Base-by-base conservation (phyloP, 64 coral and sea anemone genomes). In the Porites lutea region DNA sequence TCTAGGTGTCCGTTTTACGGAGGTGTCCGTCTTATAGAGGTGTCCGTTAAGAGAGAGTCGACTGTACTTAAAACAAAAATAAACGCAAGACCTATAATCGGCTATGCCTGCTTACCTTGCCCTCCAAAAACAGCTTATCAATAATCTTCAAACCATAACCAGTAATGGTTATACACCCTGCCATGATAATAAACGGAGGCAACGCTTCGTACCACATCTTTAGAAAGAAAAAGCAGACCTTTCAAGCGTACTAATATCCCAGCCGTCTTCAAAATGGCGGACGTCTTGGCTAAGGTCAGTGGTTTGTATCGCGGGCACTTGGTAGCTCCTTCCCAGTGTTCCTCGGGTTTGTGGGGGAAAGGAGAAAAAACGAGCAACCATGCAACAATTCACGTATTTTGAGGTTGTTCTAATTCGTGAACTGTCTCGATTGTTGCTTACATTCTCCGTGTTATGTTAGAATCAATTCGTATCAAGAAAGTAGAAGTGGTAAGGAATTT, bases 141-240 rank as follows among this genome's bases (percentile, higher is more conserved):
- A 91, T n/a, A 18, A 80, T 14, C 66, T 95, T 95, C 74, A 95
- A 54, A 18, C 88, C 94, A 87, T 79, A 52, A 46, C 94, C 94
- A 82, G 94, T 91, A 19, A 50, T 73, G 19, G 76, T 61, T 88
- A 95, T 90, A 76, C 89, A 91, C 1, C 89, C 82, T 80, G 55
- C 83, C 83, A 95, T 91, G 57, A 95, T 95, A 13, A 75, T 65
- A 81, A 95, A 95, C 70, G 80, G 80, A 60, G 94, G 94, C 72
- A 95, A 70, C 50, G 86, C 74, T 66, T 95, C 94, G 70, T 88
- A 95, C 94, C 94, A 95, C 94, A 95, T 95, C 43, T 70, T 49
- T 72, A 3, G n/a, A 57, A 49, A 4, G n/a, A 57, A 49, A 62
- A 2, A 54, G 71, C 3, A 22, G 20, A 82, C 44, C 37, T 50